Percentiles rank a stretch among this genome's conserved stretches.
phyloP scores from a whole-genome alignment of 2,888 invertebrate species.

The Pollenia labialis region DNA sequence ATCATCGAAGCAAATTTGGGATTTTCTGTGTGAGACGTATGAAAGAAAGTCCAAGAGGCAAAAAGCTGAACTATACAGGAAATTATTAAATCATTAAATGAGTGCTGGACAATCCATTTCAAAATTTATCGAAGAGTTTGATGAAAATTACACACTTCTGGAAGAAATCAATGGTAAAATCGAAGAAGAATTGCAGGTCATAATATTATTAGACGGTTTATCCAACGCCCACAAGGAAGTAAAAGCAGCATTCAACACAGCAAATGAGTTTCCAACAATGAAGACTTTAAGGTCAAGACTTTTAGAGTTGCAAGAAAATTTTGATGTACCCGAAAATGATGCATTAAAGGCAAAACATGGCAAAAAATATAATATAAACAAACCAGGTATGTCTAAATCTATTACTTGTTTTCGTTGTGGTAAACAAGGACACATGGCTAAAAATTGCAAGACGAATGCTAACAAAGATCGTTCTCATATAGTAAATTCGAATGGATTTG shows the following conservation, averaged over 20 bases:
- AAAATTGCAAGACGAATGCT: not conserved
- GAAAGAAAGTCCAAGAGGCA: not conserved
- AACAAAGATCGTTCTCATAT: too few species aligned
- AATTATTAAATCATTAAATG: conserved; percentile 17
- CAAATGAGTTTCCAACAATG: not conserved
- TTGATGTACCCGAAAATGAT: too few species aligned
- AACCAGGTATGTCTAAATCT: conserved; percentile 12
- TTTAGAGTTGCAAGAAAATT: not conserved
- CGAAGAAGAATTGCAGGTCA: conserved; percentile 7
- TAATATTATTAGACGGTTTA: too few species aligned
- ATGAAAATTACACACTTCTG: conserved; percentile 7
- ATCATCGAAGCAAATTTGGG: conserved; percentile 10
- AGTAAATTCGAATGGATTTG: not conserved
- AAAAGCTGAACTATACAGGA: conserved; percentile 21
- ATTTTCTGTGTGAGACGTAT: not conserved
- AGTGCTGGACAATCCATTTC: not conserved
- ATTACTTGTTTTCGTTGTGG: conserved; percentile 9
- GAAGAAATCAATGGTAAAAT: conserved; percentile 11
- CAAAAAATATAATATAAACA: not conserved
- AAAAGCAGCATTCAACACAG: conserved; percentile 23
- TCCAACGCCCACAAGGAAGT: not conserved
- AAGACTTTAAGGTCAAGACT: conserved; percentile 8
- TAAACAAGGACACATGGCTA: not conserved
- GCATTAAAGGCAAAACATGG: too few species aligned
- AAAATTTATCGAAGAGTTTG: conserved; percentile 17